These are phyloP conservation scores for Dissostichus mawsoni DNA, from an alignment of 2,113 vertebrate species.

Conservation along the genomic window DNA sequence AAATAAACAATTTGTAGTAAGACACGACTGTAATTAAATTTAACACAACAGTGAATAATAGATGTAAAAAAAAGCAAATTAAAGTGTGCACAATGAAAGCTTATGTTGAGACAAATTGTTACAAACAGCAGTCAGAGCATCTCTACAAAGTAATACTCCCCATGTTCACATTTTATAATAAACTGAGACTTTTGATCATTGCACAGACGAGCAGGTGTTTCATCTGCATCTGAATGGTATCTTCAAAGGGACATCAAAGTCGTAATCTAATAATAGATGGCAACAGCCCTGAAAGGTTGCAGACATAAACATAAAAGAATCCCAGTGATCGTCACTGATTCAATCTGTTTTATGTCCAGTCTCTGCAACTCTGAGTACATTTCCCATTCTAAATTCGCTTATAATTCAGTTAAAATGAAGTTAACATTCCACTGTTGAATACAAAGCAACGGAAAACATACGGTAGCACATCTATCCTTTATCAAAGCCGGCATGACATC, in stretches of 20 bases:
- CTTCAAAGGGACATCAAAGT: constrained; percentile 62
- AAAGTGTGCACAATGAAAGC: background rate
- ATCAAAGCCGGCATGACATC: background rate
- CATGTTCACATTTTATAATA: constrained; percentile 40
- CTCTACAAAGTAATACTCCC: constrained; percentile 19
- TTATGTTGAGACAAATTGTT: constrained; percentile 3
- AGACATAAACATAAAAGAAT: constrained; percentile 29
- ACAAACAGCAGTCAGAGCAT: background rate
- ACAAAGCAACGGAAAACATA: background rate
- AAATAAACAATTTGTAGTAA: background rate
- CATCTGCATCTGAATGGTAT: constrained; percentile 48
- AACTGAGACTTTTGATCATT: constrained; percentile 54
- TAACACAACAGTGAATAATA: constrained; percentile 1
- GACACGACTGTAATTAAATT: background rate
- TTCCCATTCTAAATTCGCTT: background rate
- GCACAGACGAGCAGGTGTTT: constrained; percentile 48
- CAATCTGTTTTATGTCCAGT: constrained; percentile 8
- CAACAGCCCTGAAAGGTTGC: constrained; percentile 39
- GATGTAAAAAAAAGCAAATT: constrained; percentile 5
- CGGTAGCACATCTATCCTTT: background rate
- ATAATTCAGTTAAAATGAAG: background rate
- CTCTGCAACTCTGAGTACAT: background rate
- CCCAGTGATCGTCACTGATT: constrained; percentile 14
- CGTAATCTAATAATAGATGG: constrained; percentile 28
- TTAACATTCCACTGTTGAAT: background rate